A percentile compares a stretch with the other conserved stretches of the same genome.
These are phyloP conservation scores for Blastobasis lacticolella DNA, from an alignment of 2,888 invertebrate species.

Conservation along the genomic window DNA sequence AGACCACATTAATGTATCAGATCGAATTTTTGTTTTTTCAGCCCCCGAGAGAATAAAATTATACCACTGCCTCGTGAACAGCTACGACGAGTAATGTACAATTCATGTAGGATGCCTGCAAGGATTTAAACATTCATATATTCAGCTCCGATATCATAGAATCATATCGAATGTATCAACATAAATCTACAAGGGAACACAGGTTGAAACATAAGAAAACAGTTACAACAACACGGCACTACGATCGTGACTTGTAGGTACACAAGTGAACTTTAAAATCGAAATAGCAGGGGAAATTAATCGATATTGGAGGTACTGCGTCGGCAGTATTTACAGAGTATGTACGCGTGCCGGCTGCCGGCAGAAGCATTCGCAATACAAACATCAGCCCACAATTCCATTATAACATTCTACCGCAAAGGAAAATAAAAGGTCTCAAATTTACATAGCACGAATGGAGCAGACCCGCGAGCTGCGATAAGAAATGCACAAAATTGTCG, in stretches of 20 bases:
- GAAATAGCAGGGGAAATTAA: conserved; percentile 44
- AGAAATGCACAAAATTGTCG: conserved; percentile 32
- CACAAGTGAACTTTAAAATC: conserved; percentile 39
- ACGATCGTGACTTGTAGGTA: conserved; percentile 27
- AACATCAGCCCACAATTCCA: conserved; percentile 41
- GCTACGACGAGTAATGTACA: conserved; percentile 4
- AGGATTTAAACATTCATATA: conserved; percentile 18
- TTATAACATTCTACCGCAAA: conserved; percentile 43
- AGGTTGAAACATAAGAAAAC: conserved; percentile 24
- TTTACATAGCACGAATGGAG: conserved; percentile 55
- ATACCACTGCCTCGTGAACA: conserved; percentile 11
- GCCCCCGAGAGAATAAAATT: conserved; percentile 1
- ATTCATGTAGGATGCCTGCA: conserved; percentile 8
- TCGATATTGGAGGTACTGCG: conserved; percentile 30
- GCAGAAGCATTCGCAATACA: conserved; percentile 40
- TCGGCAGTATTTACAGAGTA: conserved; percentile 33
- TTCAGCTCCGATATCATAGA: conserved; percentile 17
- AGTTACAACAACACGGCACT: conserved; percentile 27
- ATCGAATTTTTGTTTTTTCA: conserved; percentile 44
- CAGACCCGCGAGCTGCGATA: conserved; percentile 27
- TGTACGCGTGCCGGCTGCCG: conserved; percentile 36
- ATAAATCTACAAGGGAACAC: conserved; percentile 24
- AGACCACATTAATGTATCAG: conserved; percentile 61
- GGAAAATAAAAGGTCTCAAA: conserved; percentile 56
- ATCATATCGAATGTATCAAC: conserved; percentile 20